Conservation (phyloP, 2,113 vertebrate species). For the Mesembrinibis cayennensis region DNA sequence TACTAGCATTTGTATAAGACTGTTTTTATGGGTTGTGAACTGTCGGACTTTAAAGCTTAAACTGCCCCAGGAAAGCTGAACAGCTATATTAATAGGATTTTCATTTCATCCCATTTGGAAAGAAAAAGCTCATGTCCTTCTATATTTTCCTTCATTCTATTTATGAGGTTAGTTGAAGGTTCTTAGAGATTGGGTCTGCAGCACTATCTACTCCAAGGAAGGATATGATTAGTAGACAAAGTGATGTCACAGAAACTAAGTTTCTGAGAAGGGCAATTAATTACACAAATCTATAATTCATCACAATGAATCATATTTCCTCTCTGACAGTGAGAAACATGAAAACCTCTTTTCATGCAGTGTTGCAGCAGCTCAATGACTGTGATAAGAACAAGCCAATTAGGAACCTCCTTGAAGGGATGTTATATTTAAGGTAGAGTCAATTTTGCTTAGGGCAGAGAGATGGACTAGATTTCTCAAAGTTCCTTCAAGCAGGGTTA, state of each 20-base stretch:
- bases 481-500: not conserved
- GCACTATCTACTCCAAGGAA: not conserved
- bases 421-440: not conserved
- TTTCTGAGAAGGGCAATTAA: slow-evolving; percentile 3
- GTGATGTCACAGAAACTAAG: not conserved
- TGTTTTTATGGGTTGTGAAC: not conserved
- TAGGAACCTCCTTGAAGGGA: not conserved
- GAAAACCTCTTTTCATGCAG: not conserved
- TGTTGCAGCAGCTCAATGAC: not conserved
- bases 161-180: not conserved
- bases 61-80: not conserved
- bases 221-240: not conserved
- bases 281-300: not conserved
- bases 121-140: not conserved
- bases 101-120: not conserved
- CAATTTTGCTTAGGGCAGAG: not conserved
- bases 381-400: not conserved
- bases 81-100: not conserved
- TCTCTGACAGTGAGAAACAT: not conserved
- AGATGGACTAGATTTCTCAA: not conserved
- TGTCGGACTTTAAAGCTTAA: not conserved
- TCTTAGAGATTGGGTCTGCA: not conserved
- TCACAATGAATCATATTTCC: slow-evolving; percentile 1
- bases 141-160: not conserved
- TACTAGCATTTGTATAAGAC: not conserved